Base-by-base conservation (phyloP, 1,140 invertebrate species). In the Ruditapes philippinarum region DNA sequence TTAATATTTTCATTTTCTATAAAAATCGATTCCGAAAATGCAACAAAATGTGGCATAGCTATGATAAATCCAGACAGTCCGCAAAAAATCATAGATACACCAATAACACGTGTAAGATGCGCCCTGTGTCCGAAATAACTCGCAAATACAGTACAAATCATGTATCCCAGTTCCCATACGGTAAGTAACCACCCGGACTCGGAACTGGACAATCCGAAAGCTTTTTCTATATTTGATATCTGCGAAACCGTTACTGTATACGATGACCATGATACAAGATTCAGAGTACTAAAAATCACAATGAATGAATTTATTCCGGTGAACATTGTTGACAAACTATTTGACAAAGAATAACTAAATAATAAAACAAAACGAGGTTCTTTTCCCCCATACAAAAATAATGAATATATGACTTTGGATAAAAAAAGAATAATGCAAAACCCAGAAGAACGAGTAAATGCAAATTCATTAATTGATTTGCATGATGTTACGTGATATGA, bases 31-130 rank as follows among this genome's bases (percentile, higher is more conserved):
- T 80, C 51, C 4, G 42, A 51, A 49, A 79, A 88, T 19, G 76
- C 85, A 9, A 88, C 40, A 31, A 88, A 88, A 62, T 88, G 85
- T 17, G 85, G 85, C 4, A 88, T 54, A 36, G 85, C 85, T 4
- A 73, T 51, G 5, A 80, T 28, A 19, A 88, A 65, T 7, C 51
- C 85, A 0, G 85, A 88, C 7, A 88, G 60, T 14, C 74, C 85
- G 28, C 57, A 80, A 11, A 79, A 4, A 12, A 88, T 28, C 12
- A 54, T 88, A 22, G 28, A 9, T 17, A 88, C 12, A 14, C 85
- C 85, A 1, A 88, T 65, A 22, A 49, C 76, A 11, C 76, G 33
- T n/a, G 85, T 40, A 0, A 68, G 45, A 70, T 88, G 85, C 0
- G 28, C 54, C 19, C 74, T 42, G n/a, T 36, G 57, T 0, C 54